Evolutionary conservation across 2,888 invertebrate genomes (phyloP).

Genomic region (Himalopsyche tibetana): DNA sequence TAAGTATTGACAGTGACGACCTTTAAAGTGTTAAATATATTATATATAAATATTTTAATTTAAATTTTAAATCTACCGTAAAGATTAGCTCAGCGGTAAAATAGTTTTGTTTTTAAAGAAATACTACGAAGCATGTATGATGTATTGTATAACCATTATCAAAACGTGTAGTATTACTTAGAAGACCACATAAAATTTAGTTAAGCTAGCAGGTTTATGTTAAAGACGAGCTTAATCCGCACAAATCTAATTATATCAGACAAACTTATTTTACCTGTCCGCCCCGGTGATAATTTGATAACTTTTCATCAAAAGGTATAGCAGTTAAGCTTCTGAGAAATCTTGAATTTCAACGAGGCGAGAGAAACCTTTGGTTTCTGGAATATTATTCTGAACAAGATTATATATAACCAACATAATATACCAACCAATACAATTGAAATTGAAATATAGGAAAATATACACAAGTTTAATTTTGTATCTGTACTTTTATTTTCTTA

Average conservation of each 20-base stretch:
- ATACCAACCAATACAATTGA: too few relatives aligned
- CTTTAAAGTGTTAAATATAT: too few relatives aligned
- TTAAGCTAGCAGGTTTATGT: neutral
- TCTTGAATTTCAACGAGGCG: neutral
- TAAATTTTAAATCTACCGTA: too few relatives aligned
- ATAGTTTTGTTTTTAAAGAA: neutral
- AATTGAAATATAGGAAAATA: too few relatives aligned
- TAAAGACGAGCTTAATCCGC: constrained; percentile 18
- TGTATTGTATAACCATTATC: neutral
- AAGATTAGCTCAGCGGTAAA: neutral
- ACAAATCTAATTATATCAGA: constrained; percentile 45
- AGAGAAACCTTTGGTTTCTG: neutral
- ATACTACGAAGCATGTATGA: neutral
- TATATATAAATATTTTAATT: too few relatives aligned
- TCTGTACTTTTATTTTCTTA: too few relatives aligned
- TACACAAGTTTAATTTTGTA: too few relatives aligned
- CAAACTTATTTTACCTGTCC: constrained; percentile 50
- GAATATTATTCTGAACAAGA: neutral
- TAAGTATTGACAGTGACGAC: too few relatives aligned
- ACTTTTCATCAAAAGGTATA: constrained; percentile 53
- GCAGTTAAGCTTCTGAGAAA: neutral
- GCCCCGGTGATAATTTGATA: constrained; percentile 52
- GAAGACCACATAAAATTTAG: neutral
- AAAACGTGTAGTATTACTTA: constrained; percentile 11
- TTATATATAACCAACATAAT: too few relatives aligned